Conservation (phyloP, 1,140 invertebrate species). For the Apis cerana region DNA sequence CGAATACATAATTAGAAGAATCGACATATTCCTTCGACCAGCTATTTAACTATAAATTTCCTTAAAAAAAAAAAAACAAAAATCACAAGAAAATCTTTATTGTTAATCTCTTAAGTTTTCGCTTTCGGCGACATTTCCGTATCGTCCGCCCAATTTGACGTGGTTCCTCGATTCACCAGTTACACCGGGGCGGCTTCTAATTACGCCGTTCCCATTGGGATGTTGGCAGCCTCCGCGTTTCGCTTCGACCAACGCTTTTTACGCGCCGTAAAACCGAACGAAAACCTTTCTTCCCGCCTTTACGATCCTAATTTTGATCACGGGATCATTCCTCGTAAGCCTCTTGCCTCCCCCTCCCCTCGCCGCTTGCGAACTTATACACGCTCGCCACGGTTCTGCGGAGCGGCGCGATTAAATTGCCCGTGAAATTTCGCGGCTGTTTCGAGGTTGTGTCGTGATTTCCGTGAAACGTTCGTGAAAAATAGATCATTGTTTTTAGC, state of each 20-base stretch:
- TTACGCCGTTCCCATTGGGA: conserved; percentile 53
- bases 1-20: no score
- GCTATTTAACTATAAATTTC: no score
- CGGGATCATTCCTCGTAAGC: conserved; percentile 15
- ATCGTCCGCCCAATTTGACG: conserved; percentile 65
- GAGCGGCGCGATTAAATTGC: conserved; percentile 26
- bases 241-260: conserved; percentile 37
- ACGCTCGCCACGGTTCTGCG: not conserved
- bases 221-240: conserved; percentile 6
- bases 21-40: no score
- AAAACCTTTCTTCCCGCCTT: conserved; percentile 25
- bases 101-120: no score
- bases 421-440: conserved; percentile 28
- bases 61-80: no score
- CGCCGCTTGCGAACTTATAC: not conserved
- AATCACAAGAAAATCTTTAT: no score
- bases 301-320: conserved; percentile 45
- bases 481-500: conserved; percentile 10
- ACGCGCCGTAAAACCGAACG: conserved; percentile 49
- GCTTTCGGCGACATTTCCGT: no score
- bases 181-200: conserved; percentile 53
- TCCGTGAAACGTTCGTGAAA: conserved; percentile 1
- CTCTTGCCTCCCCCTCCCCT: not conserved
- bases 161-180: conserved; percentile 53
- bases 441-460: conserved; percentile 2